Percentiles rank a stretch among this genome's conserved stretches.
phyloP scores from a whole-genome alignment of 2,888 invertebrate genomes.

The Micoletzkya japonica region DNA sequence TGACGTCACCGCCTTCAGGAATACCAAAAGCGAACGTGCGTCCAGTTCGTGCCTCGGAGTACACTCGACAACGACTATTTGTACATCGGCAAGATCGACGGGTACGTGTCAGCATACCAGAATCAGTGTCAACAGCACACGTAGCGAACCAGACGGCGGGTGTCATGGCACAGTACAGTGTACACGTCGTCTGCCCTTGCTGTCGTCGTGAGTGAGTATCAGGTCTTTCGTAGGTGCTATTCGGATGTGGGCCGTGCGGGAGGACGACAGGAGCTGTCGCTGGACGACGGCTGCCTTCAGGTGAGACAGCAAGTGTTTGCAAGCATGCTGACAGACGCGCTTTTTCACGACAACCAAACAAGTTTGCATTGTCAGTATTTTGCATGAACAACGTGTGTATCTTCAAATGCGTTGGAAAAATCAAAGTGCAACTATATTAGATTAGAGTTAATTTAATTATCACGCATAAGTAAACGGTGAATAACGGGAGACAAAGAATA shows the following conservation, averaged over 20 bases:
- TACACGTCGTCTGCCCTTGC: too few relatives aligned
- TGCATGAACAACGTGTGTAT: too few relatives aligned
- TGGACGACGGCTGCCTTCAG: constrained; percentile 63
- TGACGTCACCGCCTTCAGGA: constrained; percentile 39
- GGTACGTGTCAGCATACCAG: too few relatives aligned
- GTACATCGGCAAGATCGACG: constrained; percentile 64
- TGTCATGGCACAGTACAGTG: too few relatives aligned
- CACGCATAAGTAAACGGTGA: not conserved
- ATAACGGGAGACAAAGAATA: too few relatives aligned
- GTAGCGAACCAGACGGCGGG: not conserved
- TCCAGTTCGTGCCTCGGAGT: constrained; percentile 57
- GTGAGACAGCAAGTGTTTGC: constrained; percentile 4
- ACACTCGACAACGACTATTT: constrained; percentile 61
- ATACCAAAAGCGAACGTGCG: constrained; percentile 61
- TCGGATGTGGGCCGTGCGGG: constrained; percentile 64
- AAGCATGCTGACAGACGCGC: not conserved
- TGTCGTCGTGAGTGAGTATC: too few relatives aligned
- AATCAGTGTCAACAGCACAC: not conserved
- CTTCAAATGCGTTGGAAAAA: not conserved
- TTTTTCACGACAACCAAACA: not conserved
- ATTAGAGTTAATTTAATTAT: not conserved
- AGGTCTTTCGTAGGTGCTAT: constrained; percentile 54
- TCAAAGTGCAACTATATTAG: not conserved
- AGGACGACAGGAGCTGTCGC: constrained; percentile 62
- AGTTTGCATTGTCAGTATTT: too few relatives aligned